Conservation (phyloP, 2,113 vertebrate genomes). For the Patagioenas fasciata region DNA sequence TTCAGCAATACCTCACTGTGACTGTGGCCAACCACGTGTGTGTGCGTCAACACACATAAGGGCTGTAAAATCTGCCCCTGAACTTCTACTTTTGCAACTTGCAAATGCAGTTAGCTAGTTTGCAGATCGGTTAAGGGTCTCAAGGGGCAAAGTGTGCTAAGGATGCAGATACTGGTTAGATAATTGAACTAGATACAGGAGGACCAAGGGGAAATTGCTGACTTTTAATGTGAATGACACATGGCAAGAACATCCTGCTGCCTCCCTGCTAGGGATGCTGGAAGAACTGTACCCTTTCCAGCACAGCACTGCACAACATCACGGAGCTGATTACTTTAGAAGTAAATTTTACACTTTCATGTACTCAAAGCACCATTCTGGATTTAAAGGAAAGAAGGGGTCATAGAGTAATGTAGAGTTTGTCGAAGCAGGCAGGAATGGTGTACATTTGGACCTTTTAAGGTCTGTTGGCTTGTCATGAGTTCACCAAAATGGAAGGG, state of each 20-base stretch:
- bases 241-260: not conserved
- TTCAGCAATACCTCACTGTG: not conserved
- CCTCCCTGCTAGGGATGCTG: not conserved
- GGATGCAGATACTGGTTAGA: not conserved
- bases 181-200: not conserved
- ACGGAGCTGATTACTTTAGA: not conserved
- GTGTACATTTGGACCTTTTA: rapidly evolving
- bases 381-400: not conserved
- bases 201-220: not conserved
- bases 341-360: not conserved
- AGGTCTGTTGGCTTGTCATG: not conserved
- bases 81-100: not conserved
- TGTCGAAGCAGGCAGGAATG: not conserved
- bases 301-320: not conserved
- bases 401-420: rapidly evolving
- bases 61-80: not conserved
- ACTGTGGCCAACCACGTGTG: rapidly evolving
- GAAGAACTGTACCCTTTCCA: not conserved
- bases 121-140: not conserved
- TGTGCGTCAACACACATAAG: rapidly evolving
- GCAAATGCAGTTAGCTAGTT: not conserved
- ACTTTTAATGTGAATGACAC: not conserved
- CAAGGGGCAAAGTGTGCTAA: not conserved
- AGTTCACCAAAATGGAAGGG: not conserved
- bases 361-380: not conserved